Evolutionary conservation across 2,888 invertebrate genomes (phyloP).

Genomic region (Melitaea athalia): DNA sequence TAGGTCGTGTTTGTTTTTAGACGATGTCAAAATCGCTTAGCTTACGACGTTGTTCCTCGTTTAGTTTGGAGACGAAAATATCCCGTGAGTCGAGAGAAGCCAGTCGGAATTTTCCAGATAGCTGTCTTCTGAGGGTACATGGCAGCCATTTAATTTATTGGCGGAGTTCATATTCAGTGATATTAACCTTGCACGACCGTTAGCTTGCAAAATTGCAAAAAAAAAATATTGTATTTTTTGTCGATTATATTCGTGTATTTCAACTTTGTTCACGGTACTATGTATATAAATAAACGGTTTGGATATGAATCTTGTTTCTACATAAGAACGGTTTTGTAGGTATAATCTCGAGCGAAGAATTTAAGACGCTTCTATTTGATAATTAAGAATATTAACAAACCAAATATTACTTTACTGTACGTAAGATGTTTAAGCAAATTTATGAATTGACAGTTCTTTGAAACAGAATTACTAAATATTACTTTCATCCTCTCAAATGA

Average conservation of each 20-base stretch:
- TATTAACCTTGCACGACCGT: slow-evolving; percentile 18
- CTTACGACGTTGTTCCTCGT: slow-evolving; percentile 31
- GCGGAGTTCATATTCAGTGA: slow-evolving; percentile 23
- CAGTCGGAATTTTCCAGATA: slow-evolving; percentile 33
- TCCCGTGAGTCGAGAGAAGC: slow-evolving; percentile 23
- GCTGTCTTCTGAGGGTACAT: slow-evolving; percentile 32
- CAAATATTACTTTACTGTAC: not conserved
- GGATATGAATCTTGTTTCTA: not conserved
- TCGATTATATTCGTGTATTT: not conserved
- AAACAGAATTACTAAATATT: no score
- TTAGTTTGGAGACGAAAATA: slow-evolving; percentile 39
- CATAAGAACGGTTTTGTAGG: not conserved
- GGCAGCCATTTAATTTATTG: slow-evolving; percentile 36
- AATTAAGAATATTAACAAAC: not conserved
- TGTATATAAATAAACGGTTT: not conserved
- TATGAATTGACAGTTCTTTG: no score
- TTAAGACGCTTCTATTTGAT: not conserved
- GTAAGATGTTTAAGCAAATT: no score
- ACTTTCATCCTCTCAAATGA: no score
- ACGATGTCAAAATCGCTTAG: slow-evolving; percentile 45
- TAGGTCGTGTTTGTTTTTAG: slow-evolving; percentile 61
- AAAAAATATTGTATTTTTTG: slow-evolving; percentile 5
- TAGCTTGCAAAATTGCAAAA: not conserved
- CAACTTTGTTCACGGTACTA: not conserved
- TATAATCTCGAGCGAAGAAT: not conserved